These are phyloP conservation scores for Tridacna crocea DNA, from an alignment of 2,888 invertebrate species.

Conservation along the genomic window DNA sequence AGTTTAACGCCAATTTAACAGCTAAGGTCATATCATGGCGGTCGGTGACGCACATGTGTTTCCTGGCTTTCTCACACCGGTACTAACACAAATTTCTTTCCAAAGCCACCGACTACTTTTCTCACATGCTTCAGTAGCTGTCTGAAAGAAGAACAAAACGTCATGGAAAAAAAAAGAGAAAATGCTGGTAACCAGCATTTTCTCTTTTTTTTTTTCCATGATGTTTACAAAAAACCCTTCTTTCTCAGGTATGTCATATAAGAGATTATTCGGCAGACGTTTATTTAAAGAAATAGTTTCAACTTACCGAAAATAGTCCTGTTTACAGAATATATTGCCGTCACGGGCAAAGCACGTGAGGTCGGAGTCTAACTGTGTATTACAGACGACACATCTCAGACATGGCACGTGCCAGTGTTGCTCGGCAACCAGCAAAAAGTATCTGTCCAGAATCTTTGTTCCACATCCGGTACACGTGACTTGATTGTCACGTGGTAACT, in stretches of 20 bases:
- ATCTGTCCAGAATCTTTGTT: constrained; percentile 91
- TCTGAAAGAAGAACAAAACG: too few relatives aligned
- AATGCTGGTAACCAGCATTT: too few relatives aligned
- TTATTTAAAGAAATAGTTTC: not conserved
- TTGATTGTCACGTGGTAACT: constrained; percentile 32
- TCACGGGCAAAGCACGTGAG: constrained; percentile 96
- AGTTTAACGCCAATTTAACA: too few relatives aligned
- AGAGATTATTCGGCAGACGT: not conserved
- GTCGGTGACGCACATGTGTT: too few relatives aligned
- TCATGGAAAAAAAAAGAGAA: too few relatives aligned
- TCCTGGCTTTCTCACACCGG: too few relatives aligned
- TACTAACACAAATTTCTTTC: too few relatives aligned
- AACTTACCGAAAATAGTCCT: constrained; percentile 96
- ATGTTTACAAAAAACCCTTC: too few relatives aligned
- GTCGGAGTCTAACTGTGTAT: constrained; percentile 94
- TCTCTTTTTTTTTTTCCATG: too few relatives aligned
- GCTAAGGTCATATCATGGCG: too few relatives aligned
- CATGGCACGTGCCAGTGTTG: constrained; percentile 97
- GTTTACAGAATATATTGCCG: constrained; percentile 97
- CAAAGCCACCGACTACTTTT: too few relatives aligned
- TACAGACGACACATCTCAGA: constrained; percentile 93
- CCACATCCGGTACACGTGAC: constrained; percentile 93
- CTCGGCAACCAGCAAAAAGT: constrained; percentile 95
- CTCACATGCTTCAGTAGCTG: too few relatives aligned
- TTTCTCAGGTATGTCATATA: not conserved